Percentiles rank a stretch among this genome's conserved stretches.
These are phyloP conservation scores for Anodontia alba DNA, from an alignment of 2,888 invertebrate species.

Conservation along the genomic window DNA sequence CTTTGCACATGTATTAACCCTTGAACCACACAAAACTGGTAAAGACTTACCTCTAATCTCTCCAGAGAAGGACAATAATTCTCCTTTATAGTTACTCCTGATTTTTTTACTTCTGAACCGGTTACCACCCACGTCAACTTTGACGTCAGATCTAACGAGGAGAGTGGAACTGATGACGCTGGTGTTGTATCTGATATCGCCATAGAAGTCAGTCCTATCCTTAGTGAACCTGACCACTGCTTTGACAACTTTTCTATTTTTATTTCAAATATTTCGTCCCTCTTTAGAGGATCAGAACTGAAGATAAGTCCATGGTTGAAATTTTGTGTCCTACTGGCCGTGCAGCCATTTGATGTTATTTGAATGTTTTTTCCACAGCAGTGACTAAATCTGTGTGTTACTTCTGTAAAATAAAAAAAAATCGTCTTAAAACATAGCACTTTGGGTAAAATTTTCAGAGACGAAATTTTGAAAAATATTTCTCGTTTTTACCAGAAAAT, in stretches of 20 bases:
- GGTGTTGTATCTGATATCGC: slow-evolving; percentile 88
- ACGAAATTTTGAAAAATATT: too few species aligned
- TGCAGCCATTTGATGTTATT: slow-evolving; percentile 89
- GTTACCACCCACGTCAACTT: slow-evolving; percentile 83
- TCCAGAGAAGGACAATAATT: slow-evolving; percentile 91
- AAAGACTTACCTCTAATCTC: slow-evolving; percentile 91
- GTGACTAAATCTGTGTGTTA: slow-evolving; percentile 85
- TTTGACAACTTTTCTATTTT: slow-evolving; percentile 93
- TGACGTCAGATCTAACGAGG: slow-evolving; percentile 78
- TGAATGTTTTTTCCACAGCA: slow-evolving; percentile 89
- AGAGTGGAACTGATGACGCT: slow-evolving; percentile 84
- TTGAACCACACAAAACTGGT: too few species aligned
- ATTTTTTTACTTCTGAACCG: slow-evolving; percentile 90
- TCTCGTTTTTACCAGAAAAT: too few species aligned
- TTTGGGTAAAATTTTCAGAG: too few species aligned
- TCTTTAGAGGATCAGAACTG: slow-evolving; percentile 90
- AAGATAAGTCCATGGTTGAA: slow-evolving; percentile 89
- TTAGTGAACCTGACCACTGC: slow-evolving; percentile 96
- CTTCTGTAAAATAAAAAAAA: slow-evolving; percentile 60
- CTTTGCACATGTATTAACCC: too few species aligned
- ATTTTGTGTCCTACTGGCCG: slow-evolving; percentile 88
- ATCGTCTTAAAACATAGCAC: too few species aligned
- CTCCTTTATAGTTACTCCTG: slow-evolving; percentile 88
- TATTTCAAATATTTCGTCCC: slow-evolving; percentile 93
- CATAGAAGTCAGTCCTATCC: slow-evolving; percentile 94